Evolutionary conservation across 1,140 invertebrate species (phyloP).

Genomic region (Cecropterus lyciades): DNA sequence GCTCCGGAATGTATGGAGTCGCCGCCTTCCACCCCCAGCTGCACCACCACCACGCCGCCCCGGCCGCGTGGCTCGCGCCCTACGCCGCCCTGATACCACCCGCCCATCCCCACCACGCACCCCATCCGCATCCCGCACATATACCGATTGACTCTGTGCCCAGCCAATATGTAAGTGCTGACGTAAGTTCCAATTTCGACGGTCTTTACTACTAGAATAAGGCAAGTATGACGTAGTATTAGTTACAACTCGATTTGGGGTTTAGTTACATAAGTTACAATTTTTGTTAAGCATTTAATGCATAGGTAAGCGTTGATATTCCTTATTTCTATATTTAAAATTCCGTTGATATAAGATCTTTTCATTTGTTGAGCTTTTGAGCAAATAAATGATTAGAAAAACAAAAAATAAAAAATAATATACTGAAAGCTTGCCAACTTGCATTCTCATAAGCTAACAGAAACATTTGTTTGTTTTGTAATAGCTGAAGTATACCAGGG

Average conservation of each 20-base stretch:
- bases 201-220: slow-evolving; percentile 5
- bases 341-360: background rate
- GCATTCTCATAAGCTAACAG: background rate
- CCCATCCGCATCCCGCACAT: slow-evolving; percentile 66
- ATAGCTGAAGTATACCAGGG: no score
- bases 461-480: background rate
- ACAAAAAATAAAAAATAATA: no score
- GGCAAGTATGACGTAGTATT: slow-evolving; percentile 4
- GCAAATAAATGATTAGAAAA: background rate
- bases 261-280: background rate
- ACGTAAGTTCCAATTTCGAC: slow-evolving; percentile 31
- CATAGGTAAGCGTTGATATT: background rate
- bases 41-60: slow-evolving; percentile 66
- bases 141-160: slow-evolving; percentile 80
- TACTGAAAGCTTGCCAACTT: background rate
- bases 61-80: slow-evolving; percentile 73
- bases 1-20: slow-evolving; percentile 72
- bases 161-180: slow-evolving; percentile 77
- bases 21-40: slow-evolving; percentile 73
- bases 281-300: background rate
- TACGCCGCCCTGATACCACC: slow-evolving; percentile 75
- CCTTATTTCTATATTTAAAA: background rate
- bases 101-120: slow-evolving; percentile 69
- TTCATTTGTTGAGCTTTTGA: slow-evolving; percentile 1
- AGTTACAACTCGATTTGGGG: background rate